phyloP scores from a whole-genome alignment of 2,888 invertebrate genomes.

The Exocentrus adspersus region DNA sequence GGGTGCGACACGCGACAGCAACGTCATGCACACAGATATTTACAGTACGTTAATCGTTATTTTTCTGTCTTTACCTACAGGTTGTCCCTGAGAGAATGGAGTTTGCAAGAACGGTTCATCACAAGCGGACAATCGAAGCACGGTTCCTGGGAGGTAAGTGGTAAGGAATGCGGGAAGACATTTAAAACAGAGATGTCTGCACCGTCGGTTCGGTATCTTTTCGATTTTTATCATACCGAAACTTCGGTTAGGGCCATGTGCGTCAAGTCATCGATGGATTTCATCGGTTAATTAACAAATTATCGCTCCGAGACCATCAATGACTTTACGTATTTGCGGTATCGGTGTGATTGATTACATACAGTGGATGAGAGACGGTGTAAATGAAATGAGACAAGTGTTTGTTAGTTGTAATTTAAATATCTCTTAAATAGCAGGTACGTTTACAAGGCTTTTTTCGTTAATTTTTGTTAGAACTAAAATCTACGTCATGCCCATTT shows the following conservation, averaged over 20 bases:
- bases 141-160: constrained; percentile 25
- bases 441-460: no score
- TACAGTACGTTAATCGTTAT: no score
- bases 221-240: not conserved
- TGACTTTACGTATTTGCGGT: no score
- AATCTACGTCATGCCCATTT: no score
- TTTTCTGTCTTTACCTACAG: constrained; percentile 6
- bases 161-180: constrained; percentile 19
- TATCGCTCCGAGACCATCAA: no score
- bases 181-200: constrained; percentile 5
- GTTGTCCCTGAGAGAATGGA: constrained; percentile 36
- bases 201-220: constrained; percentile 5
- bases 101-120: constrained; percentile 46
- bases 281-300: no score
- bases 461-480: no score
- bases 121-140: constrained; percentile 36
- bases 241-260: no score
- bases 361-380: constrained; percentile 11
- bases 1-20: constrained; percentile 40
- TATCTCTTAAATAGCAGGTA: not conserved
- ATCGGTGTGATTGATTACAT: no score
- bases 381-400: constrained; percentile 22
- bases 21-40: constrained; percentile 55
- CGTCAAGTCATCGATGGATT: no score
- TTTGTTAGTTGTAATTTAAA: constrained; percentile 15